phyloP scores from a whole-genome alignment of 2,113 vertebrate genomes.

The Psittacus erithacus region DNA sequence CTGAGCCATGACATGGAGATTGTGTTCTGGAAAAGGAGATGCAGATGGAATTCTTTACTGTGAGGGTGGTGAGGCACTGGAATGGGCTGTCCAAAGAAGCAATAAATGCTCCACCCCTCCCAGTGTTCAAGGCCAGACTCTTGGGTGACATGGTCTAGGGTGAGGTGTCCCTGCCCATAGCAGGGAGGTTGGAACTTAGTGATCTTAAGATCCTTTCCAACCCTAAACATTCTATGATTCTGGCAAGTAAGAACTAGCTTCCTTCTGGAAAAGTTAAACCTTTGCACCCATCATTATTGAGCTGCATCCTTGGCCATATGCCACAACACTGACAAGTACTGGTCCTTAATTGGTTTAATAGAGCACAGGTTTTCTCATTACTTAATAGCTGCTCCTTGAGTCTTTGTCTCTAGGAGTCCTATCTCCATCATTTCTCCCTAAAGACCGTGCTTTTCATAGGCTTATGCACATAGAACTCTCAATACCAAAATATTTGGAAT shows the following conservation, averaged over 20 bases:
- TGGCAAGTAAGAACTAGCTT: background rate
- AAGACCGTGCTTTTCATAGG: background rate
- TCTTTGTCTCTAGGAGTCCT: background rate
- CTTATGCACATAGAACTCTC: background rate
- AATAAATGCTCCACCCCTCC: background rate
- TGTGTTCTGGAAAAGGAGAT: background rate
- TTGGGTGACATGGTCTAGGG: background rate
- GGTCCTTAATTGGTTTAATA: background rate
- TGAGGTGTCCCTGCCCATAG: background rate
- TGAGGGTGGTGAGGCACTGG: background rate
- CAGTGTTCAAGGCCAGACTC: background rate
- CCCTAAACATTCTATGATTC: background rate
- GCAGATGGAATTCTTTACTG: background rate
- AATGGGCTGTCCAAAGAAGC: background rate
- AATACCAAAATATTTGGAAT: background rate
- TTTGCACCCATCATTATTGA: accelerated
- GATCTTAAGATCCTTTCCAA: background rate
- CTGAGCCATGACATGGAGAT: background rate
- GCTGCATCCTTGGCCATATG: background rate
- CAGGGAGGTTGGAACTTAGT: background rate
- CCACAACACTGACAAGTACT: background rate
- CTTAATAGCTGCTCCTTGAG: background rate
- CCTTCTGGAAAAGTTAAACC: background rate
- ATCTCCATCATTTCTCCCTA: background rate
- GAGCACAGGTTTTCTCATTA: background rate